Evolutionary conservation across 2,113 vertebrate species (phyloP).

Genomic region (Tamias sibiricus): DNA sequence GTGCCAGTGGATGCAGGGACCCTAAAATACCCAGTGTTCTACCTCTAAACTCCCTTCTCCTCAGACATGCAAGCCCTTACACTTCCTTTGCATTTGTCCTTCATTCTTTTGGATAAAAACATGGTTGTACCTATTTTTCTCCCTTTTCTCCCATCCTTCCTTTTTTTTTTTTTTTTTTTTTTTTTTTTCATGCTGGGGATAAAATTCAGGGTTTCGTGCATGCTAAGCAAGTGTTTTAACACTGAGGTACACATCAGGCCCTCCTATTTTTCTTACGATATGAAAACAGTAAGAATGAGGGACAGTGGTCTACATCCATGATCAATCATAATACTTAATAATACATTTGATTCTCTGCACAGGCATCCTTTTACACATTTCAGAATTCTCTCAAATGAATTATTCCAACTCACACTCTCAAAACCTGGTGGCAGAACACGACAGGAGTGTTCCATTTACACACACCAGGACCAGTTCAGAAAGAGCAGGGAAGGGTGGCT

Average conservation of each 20-base stretch:
- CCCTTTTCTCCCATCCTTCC: neutral
- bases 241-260: neutral
- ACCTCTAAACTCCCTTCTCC: neutral
- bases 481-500: accelerated
- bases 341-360: neutral
- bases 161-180: neutral
- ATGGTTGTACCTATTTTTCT: neutral
- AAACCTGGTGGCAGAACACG: too few relatives aligned
- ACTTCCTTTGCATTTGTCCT: neutral
- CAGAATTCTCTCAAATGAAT: neutral
- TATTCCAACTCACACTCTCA: neutral
- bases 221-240: neutral
- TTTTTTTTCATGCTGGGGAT: neutral
- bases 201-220: neutral
- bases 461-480: neutral
- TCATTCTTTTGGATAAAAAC: neutral
- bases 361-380: neutral
- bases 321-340: neutral
- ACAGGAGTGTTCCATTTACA: neutral
- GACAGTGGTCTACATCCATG: neutral
- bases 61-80: neutral
- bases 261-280: neutral
- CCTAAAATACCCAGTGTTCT: neutral
- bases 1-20: accelerated
- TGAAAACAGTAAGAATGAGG: neutral